Evolutionary conservation across 1,140 invertebrate genomes (phyloP).

Genomic region (Scaptomyza hsui): DNA sequence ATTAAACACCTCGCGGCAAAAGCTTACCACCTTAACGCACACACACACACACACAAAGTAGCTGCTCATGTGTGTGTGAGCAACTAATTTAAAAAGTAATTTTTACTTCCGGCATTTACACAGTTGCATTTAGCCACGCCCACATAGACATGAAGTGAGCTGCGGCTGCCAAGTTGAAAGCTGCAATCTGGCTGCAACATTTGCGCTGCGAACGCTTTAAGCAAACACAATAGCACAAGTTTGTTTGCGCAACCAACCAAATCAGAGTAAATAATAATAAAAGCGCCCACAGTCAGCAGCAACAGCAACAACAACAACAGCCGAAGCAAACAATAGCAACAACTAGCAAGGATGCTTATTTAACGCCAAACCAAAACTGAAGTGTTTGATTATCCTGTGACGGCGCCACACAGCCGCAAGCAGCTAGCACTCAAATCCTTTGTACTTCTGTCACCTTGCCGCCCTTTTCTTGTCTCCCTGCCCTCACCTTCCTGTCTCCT

Average conservation of each 20-base stretch:
- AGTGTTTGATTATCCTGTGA: conserved; percentile 47
- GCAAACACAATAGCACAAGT: conserved; percentile 58
- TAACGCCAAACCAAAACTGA: conserved; percentile 31
- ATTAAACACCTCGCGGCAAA: conserved; percentile 56
- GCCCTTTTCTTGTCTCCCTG: background rate
- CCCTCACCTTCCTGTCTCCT: background rate
- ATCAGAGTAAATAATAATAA: conserved; percentile 74
- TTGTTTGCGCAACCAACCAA: conserved; percentile 69
- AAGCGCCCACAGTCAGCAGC: conserved; percentile 36
- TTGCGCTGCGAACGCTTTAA: conserved; percentile 41
- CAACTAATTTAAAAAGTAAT: conserved; percentile 82
- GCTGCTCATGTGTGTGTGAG: conserved; percentile 35
- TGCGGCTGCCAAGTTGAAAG: conserved; percentile 6
- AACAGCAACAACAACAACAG: conserved; percentile 18
- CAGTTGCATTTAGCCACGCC: conserved; percentile 62
- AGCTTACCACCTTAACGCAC: conserved; percentile 20
- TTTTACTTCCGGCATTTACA: conserved; percentile 79
- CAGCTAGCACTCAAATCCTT: conserved; percentile 27
- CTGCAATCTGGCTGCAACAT: conserved; percentile 31
- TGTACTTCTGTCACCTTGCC: background rate
- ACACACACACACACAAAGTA: background rate
- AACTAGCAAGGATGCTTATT: conserved; percentile 26
- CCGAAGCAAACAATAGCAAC: conserved; percentile 14
- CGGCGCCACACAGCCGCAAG: conserved; percentile 21
- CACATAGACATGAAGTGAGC: conserved; percentile 14